phyloP scores from a whole-genome alignment of 2,888 invertebrate genomes.

The Drosophila subsilvestris region DNA sequence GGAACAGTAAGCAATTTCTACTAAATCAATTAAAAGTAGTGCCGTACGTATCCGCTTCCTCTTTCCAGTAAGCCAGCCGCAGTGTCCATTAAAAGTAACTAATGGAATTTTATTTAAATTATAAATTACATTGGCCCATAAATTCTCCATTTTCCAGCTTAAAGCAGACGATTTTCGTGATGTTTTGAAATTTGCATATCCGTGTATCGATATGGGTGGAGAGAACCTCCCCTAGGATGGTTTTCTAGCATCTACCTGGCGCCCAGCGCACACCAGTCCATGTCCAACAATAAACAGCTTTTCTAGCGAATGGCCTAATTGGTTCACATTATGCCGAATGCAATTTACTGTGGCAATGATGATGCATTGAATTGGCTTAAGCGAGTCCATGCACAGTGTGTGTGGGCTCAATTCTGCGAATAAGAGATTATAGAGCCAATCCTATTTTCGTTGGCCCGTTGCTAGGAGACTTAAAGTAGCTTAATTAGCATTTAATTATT shows the following conservation, averaged over 20 bases:
- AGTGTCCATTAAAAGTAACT: constrained; percentile 67
- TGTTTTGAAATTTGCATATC: constrained; percentile 42
- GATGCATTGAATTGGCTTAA: constrained; percentile 43
- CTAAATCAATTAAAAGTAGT: constrained; percentile 68
- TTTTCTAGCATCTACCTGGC: neutral
- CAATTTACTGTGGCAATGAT: constrained; percentile 53
- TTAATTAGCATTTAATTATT: neutral
- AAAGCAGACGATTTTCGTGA: constrained; percentile 43
- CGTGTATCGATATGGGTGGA: neutral
- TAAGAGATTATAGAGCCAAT: neutral
- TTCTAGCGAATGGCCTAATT: constrained; percentile 53
- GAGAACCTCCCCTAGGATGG: neutral
- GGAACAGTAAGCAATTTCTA: constrained; percentile 26
- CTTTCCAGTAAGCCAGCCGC: constrained; percentile 42
- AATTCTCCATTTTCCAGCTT: constrained; percentile 54
- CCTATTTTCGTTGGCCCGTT: neutral
- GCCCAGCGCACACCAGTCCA: neutral
- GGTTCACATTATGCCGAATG: constrained; percentile 58
- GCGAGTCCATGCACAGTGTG: constrained; percentile 1
- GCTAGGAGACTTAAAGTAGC: neutral
- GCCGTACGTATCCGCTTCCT: neutral
- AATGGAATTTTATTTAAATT: constrained; percentile 75
- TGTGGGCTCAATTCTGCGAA: neutral
- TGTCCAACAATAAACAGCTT: constrained; percentile 66
- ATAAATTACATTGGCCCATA: constrained; percentile 61